phyloP scores from a whole-genome alignment of 2,888 invertebrate species.

The Timandra comae region DNA sequence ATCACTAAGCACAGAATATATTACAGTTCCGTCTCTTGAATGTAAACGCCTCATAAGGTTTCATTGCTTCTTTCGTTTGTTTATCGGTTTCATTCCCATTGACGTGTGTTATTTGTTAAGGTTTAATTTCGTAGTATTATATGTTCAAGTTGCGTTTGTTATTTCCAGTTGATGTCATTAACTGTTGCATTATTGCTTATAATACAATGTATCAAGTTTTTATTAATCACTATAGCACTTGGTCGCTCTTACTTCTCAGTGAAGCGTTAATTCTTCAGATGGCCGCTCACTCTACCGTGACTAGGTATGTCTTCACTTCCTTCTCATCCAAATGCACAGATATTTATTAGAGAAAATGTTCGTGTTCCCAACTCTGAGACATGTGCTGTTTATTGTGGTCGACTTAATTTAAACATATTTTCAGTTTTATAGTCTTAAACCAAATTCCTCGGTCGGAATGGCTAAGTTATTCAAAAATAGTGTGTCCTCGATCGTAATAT shows the following conservation, averaged over 20 bases:
- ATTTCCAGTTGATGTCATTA: not conserved
- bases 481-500: slow-evolving; percentile 11
- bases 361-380: not conserved
- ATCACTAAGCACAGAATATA: slow-evolving; percentile 51
- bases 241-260: slow-evolving; percentile 16
- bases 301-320: slow-evolving; percentile 28
- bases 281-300: slow-evolving; percentile 28
- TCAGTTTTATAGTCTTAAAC: slow-evolving; percentile 16
- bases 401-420: slow-evolving; percentile 2
- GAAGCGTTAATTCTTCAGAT: slow-evolving; percentile 25
- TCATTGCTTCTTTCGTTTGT: slow-evolving; percentile 13
- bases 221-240: slow-evolving; percentile 9
- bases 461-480: too few species aligned
- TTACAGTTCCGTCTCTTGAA: slow-evolving; percentile 30
- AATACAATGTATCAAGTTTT: slow-evolving; percentile 12
- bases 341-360: slow-evolving; percentile 3
- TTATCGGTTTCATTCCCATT: slow-evolving; percentile 10
- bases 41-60: slow-evolving; percentile 19
- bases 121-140: not conserved
- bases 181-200: slow-evolving; percentile 9
- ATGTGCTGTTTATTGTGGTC: too few species aligned
- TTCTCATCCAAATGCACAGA: slow-evolving; percentile 24
- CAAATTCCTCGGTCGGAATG: too few species aligned
- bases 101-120: not conserved
- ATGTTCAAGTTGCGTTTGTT: not conserved